Percentiles rank a stretch among this genome's conserved stretches.
Conservation (phyloP, 2,888 invertebrate genomes). For the Drosophila anomalata region DNA sequence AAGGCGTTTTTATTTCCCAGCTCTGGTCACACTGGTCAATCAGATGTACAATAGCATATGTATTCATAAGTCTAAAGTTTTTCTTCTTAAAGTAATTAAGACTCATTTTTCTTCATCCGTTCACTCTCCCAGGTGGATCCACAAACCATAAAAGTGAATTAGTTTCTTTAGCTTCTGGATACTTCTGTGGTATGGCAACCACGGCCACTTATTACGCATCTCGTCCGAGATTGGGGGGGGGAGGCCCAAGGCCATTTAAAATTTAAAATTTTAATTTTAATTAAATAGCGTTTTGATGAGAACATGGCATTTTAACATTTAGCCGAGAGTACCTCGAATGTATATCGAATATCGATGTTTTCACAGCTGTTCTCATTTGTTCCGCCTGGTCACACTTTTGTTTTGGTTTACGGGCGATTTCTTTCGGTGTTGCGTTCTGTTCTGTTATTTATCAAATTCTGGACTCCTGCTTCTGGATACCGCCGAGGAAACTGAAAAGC, state of each 20-base stretch:
- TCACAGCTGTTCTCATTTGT: neutral
- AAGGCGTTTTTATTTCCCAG: neutral
- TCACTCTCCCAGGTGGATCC: too few relatives aligned
- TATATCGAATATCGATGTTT: neutral
- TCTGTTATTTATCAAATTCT: constrained; percentile 63
- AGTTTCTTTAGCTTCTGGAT: too few relatives aligned
- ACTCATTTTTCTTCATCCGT: too few relatives aligned
- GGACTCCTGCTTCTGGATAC: constrained; percentile 23
- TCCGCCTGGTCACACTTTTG: constrained; percentile 37
- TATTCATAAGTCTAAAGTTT: too few relatives aligned
- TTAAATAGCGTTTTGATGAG: neutral
- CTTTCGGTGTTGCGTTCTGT: constrained; percentile 41
- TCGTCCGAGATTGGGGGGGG: too few relatives aligned
- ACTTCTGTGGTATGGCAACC: too few relatives aligned
- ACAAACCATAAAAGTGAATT: too few relatives aligned
- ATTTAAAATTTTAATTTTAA: constrained; percentile 6
- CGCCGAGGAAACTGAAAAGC: constrained; percentile 30
- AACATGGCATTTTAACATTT: neutral
- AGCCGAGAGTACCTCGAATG: neutral
- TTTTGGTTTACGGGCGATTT: constrained; percentile 53
- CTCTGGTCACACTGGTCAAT: constrained; percentile 28
- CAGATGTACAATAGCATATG: too few relatives aligned
- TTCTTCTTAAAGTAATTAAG: too few relatives aligned
- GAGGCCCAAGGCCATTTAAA: too few relatives aligned
- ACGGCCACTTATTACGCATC: too few relatives aligned